Evolutionary conservation across 2,888 invertebrate genomes (phyloP), one percentile per base, ranked within the genome.

Genomic region (Siphlonurus alternatus): DNA sequence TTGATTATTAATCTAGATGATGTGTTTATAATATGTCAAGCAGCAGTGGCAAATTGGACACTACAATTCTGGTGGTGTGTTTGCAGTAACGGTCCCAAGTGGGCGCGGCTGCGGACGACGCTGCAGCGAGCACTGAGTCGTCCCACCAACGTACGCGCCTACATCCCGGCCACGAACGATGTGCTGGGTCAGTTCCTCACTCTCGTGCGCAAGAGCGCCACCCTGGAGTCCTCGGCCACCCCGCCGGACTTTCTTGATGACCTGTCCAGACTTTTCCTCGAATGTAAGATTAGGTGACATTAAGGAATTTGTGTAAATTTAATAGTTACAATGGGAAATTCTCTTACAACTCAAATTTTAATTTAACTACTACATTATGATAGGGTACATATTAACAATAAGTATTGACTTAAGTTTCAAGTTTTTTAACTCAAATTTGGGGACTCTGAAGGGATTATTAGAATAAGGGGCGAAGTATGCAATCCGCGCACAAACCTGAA

Each of bases 71-170:
- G n/a, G n/a, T n/a, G n/a, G n/a, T 56, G 67, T 59, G 64, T 67
- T 75, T 79, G 65, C 69, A 92, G 91, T 54, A 93, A 93, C 74
- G 93, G 93, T 0, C 73, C 79, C 1, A 87, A 89, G 64, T 93
- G 93, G 94, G 86, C 86, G 82, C 79, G 83, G 67, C 75, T 93
- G 1, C 80, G 93, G 20, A 86, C 85, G 69, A 82, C 85, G 65
- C 85, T 92, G 69, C 93, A 93, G 76, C 88, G 87, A 72, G 85
- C 86, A 61, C 75, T 93, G 22, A 87, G 89, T 67, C 83, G 86
- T 66, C 86, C 88, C 0, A 80, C 81, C 68, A 85, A 84, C 71
- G 85, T 89, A 0, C 80, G 83, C 66, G 77, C 75, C 67, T 88
- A 89, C 71, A 74, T 92, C 0, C 73, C 77, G n/a, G 76, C 76